These are phyloP conservation scores for Orius laevigatus DNA, from an alignment of 1,140 invertebrate genomes.

Conservation along the genomic window DNA sequence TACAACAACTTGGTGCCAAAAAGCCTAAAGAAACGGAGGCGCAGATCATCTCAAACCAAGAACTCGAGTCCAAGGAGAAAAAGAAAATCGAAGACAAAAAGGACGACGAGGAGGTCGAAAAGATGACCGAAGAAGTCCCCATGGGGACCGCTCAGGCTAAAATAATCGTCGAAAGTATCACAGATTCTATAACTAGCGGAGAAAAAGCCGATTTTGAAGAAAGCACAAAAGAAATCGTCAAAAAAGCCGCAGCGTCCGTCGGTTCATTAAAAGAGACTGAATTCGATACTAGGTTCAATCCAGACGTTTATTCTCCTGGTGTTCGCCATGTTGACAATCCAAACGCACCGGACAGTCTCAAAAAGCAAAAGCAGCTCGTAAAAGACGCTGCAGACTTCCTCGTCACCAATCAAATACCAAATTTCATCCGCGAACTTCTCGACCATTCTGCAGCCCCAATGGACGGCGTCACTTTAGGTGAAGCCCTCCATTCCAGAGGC, in stretches of 20 bases:
- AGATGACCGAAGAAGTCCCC: constrained; percentile 24
- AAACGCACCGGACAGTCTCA: constrained; percentile 44
- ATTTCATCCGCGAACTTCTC: constrained; percentile 79
- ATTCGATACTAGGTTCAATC: constrained; percentile 87
- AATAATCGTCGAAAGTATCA: constrained; percentile 79
- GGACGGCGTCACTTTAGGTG: constrained; percentile 87
- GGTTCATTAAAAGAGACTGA: constrained; percentile 85
- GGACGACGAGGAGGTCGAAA: constrained; percentile 22
- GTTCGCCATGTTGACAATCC: constrained; percentile 65
- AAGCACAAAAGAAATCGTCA: constrained; percentile 75
- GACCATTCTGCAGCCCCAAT: constrained; percentile 85
- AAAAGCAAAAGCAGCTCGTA: constrained; percentile 73
- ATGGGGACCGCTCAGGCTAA: constrained; percentile 74
- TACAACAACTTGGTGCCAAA: constrained; percentile 69
- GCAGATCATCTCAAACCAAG: constrained; percentile 8
- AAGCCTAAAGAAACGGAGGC: constrained; percentile 29
- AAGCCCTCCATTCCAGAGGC: constrained; percentile 81
- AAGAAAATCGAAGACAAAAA: constrained; percentile 27
- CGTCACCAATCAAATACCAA: constrained; percentile 80
- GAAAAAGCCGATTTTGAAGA: constrained; percentile 68
- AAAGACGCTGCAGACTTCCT: constrained; percentile 92
- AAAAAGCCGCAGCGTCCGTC: constrained; percentile 71
- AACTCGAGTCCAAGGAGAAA: constrained; percentile 26
- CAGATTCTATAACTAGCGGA: constrained; percentile 58
- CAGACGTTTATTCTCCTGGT: constrained; percentile 90